Percentiles rank a stretch among this genome's conserved stretches.
phyloP scores from a whole-genome alignment of 2,797 vertebrate genomes.

The Hafferia zeledoni region DNA sequence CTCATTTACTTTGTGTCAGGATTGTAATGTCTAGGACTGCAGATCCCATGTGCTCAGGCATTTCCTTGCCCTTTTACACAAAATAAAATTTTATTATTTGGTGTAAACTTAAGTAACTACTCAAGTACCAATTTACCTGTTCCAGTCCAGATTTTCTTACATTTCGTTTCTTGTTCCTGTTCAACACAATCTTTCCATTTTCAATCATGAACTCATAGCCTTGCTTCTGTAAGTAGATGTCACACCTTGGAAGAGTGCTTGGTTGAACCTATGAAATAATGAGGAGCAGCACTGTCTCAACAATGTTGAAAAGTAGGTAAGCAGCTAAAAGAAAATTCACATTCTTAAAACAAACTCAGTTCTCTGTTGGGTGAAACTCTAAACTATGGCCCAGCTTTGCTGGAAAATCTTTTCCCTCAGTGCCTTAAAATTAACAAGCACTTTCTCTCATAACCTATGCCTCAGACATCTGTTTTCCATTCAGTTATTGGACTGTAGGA shows the following conservation, averaged over 20 bases:
- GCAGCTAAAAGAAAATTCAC: background rate
- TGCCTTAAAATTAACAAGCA: constrained; percentile 15
- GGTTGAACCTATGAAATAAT: constrained; percentile 74
- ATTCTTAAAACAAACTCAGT: background rate
- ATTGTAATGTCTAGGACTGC: background rate
- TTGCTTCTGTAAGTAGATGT: constrained; percentile 82
- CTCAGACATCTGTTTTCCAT: constrained; percentile 60
- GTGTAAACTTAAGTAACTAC: background rate
- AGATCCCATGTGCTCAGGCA: background rate
- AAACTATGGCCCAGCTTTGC: background rate
- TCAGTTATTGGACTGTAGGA: constrained; percentile 14
- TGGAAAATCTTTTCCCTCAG: background rate
- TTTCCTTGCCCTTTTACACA: background rate
- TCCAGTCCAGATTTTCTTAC: constrained; percentile 41
- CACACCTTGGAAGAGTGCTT: constrained; percentile 78
- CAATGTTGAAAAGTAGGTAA: background rate
- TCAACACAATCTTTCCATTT: constrained; percentile 82
- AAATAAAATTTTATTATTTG: background rate
- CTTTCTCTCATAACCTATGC: constrained; percentile 8
- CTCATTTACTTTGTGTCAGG: background rate
- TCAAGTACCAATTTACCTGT: constrained; percentile 34
- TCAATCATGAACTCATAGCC: constrained; percentile 83
- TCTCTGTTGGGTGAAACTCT: background rate
- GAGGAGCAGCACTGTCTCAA: background rate
- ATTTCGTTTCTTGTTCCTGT: constrained; percentile 72